Percentiles rank a stretch among this genome's conserved stretches.
Evolutionary conservation across 1,140 invertebrate species (phyloP).

Genomic region (Asobara japonica): DNA sequence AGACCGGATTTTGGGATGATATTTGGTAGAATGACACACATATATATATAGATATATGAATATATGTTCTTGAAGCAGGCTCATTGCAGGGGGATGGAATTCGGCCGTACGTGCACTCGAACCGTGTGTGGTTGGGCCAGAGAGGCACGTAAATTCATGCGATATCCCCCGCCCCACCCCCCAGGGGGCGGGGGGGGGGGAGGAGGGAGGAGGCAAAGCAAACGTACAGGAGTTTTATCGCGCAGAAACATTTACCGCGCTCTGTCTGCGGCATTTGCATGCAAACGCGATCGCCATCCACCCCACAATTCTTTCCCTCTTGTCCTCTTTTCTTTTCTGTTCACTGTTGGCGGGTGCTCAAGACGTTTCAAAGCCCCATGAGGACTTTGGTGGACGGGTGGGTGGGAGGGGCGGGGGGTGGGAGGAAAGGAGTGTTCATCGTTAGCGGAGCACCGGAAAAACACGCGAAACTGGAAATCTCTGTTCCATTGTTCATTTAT

Average conservation of each 20-base stretch:
- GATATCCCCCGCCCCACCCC: slow-evolving; percentile 40
- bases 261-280: slow-evolving; percentile 47
- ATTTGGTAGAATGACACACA: too few species aligned
- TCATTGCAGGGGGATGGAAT: neutral
- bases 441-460: neutral
- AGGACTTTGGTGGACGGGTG: too few species aligned
- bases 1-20: too few species aligned
- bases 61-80: too few species aligned
- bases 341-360: slow-evolving; percentile 24
- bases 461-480: neutral
- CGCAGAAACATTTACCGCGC: slow-evolving; percentile 55
- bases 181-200: too few species aligned
- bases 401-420: too few species aligned
- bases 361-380: slow-evolving; percentile 2
- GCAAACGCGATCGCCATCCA: slow-evolving; percentile 49
- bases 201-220: slow-evolving; percentile 28
- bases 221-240: slow-evolving; percentile 54
- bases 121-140: neutral
- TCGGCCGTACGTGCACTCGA: slow-evolving; percentile 25
- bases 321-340: neutral
- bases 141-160: slow-evolving; percentile 49
- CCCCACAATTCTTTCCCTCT: slow-evolving; percentile 19
- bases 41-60: too few species aligned
- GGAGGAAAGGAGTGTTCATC: neutral
- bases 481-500: slow-evolving; percentile 13